Conservation (phyloP, 2,113 vertebrate species). For the Melanotaenia duboulayi region DNA sequence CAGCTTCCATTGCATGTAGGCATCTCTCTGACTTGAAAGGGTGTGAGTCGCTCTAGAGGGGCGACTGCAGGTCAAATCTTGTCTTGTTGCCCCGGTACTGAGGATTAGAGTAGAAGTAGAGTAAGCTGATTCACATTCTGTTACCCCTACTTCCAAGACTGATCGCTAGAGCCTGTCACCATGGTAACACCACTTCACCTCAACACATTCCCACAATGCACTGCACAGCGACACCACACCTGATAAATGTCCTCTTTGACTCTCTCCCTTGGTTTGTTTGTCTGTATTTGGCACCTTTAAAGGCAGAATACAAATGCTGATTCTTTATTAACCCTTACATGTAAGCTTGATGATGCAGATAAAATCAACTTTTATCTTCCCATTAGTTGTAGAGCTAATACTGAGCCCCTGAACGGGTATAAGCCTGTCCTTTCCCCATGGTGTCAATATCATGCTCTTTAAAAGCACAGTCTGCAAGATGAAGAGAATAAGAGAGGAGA, state of each 20-base stretch:
- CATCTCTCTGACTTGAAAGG: conserved; percentile 22
- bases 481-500: conserved; percentile 5
- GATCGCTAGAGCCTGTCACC: conserved; percentile 59
- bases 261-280: conserved; percentile 1
- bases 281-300: background rate
- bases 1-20: conserved; percentile 51
- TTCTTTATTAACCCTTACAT: background rate
- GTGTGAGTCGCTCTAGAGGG: conserved; percentile 40
- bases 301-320: background rate
- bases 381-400: background rate
- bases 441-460: background rate
- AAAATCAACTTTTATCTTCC: background rate
- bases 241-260: conserved; percentile 27
- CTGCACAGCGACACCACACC: conserved; percentile 50
- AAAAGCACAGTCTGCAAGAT: background rate
- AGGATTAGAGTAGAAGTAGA: conserved; percentile 56
- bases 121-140: conserved; percentile 54
- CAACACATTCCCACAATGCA: conserved; percentile 63
- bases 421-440: background rate
- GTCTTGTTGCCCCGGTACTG: conserved; percentile 38
- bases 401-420: conserved; percentile 1
- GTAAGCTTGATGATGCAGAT: conserved; percentile 2
- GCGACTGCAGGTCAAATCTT: conserved; percentile 53
- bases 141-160: conserved; percentile 56
- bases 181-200: conserved; percentile 74